phyloP scores from a whole-genome alignment of 2,888 invertebrate species.

The Gisinianus flammeolus region DNA sequence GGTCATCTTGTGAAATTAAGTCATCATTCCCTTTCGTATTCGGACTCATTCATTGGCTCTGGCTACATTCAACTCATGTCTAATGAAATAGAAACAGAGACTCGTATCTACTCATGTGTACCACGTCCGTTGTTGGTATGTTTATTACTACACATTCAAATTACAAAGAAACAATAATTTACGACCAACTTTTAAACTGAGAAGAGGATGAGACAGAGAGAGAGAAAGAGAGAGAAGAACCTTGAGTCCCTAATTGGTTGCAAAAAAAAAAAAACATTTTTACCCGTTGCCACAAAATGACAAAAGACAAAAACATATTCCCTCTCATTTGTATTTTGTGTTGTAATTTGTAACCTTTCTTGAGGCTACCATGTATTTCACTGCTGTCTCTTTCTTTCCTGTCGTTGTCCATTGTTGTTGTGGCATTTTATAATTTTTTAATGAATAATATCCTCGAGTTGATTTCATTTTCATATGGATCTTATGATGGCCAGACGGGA shows the following conservation, averaged over 20 bases:
- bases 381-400: too few species aligned
- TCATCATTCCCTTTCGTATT: neutral
- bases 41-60: neutral
- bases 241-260: constrained; percentile 10
- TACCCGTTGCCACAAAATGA: constrained; percentile 12
- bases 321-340: neutral
- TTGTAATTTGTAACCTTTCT: constrained; percentile 4
- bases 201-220: neutral
- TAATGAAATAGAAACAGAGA: neutral
- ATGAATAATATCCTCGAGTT: neutral
- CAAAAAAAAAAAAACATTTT: constrained; percentile 1
- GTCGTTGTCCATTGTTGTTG: neutral
- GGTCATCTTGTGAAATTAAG: neutral
- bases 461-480: neutral
- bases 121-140: neutral
- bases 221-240: neutral
- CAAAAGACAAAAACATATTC: neutral
- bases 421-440: neutral
- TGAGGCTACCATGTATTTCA: constrained; percentile 5
- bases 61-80: neutral
- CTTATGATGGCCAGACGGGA: too few species aligned
- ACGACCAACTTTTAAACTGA: neutral
- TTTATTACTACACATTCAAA: neutral
- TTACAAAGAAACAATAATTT: neutral
- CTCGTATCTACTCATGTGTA: neutral